phyloP scores from a whole-genome alignment of 2,888 invertebrate genomes.

The Drosophila lutescens region DNA sequence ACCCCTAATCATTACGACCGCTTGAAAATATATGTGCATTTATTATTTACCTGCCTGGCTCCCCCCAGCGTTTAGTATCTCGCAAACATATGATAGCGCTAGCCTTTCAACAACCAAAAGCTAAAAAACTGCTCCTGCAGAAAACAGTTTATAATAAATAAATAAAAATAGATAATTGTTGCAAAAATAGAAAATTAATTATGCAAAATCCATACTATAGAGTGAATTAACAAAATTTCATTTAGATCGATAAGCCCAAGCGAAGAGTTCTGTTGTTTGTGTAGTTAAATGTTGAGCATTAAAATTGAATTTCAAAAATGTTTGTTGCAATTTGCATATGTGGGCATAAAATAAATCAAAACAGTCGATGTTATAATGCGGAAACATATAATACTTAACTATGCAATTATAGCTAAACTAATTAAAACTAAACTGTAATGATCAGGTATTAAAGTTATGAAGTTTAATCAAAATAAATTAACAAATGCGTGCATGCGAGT shows the following conservation, averaged over 20 bases:
- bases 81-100: constrained; percentile 3
- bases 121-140: constrained; percentile 10
- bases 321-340: constrained; percentile 7
- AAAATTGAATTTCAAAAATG: constrained; percentile 31
- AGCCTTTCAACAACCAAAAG: constrained; percentile 15
- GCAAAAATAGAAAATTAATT: constrained; percentile 32
- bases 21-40: background rate
- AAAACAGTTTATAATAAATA: constrained; percentile 15
- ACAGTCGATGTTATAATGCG: constrained; percentile 16
- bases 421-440: constrained; percentile 41
- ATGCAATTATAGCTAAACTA: constrained; percentile 53
- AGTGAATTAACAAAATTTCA: constrained; percentile 20
- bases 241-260: constrained; percentile 23
- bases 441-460: constrained; percentile 49
- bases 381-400: constrained; percentile 9
- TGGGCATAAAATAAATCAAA: constrained; percentile 1
- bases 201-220: constrained; percentile 28
- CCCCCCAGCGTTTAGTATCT: constrained; percentile 8
- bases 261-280: constrained; percentile 52
- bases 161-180: constrained; percentile 40
- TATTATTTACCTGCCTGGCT: constrained; percentile 8
- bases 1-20: no score
- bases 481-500: constrained; percentile 40
- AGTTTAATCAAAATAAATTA: constrained; percentile 58
- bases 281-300: constrained; percentile 47